These are phyloP conservation scores for Athripsodes cinereus DNA, from an alignment of 2,888 invertebrate genomes.

Conservation along the genomic window DNA sequence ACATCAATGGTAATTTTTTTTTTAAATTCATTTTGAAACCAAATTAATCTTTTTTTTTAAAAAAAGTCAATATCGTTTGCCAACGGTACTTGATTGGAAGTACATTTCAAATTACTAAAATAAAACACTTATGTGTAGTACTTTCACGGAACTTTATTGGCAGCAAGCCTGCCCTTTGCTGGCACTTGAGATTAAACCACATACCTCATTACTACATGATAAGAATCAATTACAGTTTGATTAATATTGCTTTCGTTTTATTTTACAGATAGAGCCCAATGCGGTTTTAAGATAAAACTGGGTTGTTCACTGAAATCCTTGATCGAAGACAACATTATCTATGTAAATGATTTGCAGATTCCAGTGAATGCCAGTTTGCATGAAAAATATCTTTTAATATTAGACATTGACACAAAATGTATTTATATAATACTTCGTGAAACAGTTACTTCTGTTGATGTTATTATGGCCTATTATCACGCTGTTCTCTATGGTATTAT, in stretches of 20 bases:
- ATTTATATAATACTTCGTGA: constrained; percentile 54
- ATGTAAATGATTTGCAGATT: constrained; percentile 36
- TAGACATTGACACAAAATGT: constrained; percentile 39
- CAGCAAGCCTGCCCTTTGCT: no score
- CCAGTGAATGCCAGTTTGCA: constrained; percentile 43
- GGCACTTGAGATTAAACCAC: no score
- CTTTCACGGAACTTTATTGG: no score
- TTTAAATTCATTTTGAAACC: no score
- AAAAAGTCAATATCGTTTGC: no score
- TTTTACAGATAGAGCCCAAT: constrained; percentile 51
- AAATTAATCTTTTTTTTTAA: no score
- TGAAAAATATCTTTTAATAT: constrained; percentile 51
- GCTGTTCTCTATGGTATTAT: constrained; percentile 52
- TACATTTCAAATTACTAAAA: no score
- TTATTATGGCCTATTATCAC: constrained; percentile 65
- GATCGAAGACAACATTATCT: constrained; percentile 30
- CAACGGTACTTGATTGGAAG: no score
- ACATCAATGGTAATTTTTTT: constrained; percentile 12
- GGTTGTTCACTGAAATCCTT: constrained; percentile 50
- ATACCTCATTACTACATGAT: no score
- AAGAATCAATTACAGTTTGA: no score
- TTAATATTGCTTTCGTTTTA: constrained; percentile 10
- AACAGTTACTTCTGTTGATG: constrained; percentile 45
- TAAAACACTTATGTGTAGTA: no score
- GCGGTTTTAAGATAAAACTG: constrained; percentile 56